Evolutionary conservation across 1,140 invertebrate genomes (phyloP).

Genomic region (Bombus impatiens): DNA sequence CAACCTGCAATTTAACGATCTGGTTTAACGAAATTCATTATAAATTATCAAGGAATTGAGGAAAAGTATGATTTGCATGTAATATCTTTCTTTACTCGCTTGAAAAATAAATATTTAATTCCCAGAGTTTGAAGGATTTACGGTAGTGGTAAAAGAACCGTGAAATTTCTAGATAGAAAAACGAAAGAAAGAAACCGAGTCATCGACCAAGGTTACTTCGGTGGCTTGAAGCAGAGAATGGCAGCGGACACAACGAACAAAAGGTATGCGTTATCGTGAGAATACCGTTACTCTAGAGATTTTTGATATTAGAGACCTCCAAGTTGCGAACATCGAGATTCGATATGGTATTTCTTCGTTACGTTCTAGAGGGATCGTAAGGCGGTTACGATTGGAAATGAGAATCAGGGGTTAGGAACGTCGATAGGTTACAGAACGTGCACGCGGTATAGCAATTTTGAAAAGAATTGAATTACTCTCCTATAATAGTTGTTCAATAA

Average conservation of each 20-base stretch:
- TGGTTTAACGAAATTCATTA: neutral
- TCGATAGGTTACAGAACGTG: neutral
- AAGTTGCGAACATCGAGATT: conserved; percentile 39
- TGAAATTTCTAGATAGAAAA: neutral
- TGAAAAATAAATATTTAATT: neutral
- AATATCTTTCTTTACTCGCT: neutral
- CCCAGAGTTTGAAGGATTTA: neutral
- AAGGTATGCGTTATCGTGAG: neutral
- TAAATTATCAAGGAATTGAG: too few relatives aligned
- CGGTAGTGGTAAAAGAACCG: neutral
- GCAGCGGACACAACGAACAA: neutral
- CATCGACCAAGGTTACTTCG: neutral
- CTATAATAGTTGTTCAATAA: neutral
- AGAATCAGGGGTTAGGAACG: conserved; percentile 13
- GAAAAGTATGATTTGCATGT: neutral
- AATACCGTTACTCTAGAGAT: neutral
- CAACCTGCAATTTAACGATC: neutral
- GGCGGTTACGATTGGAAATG: neutral
- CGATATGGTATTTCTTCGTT: conserved; percentile 32
- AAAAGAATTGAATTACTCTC: conserved; percentile 27
- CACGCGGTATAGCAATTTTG: conserved; percentile 35
- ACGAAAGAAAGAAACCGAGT: neutral
- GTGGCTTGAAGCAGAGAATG: neutral
- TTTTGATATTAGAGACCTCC: neutral
- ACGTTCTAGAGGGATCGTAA: neutral